A percentile compares a stretch with the other conserved stretches of the same genome.
Conservation (phyloP, 1,140 invertebrate species). For the Heliothis virescens region DNA sequence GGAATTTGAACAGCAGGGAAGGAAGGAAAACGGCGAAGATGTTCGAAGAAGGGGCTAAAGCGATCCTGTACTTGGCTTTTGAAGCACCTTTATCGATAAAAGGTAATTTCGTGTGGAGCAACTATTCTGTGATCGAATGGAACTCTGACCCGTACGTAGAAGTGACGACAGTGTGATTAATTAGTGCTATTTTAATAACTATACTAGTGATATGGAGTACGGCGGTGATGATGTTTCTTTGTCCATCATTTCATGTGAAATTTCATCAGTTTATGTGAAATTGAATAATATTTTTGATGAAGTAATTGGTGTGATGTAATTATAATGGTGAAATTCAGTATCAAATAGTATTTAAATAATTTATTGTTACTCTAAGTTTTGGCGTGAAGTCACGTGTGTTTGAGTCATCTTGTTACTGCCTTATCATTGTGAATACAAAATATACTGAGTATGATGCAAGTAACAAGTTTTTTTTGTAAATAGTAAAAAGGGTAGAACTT, state of each 20-base stretch:
- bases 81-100: constrained; percentile 79
- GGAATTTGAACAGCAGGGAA: constrained; percentile 67
- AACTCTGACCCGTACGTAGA: constrained; percentile 80
- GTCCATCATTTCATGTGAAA: neutral
- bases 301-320: no score
- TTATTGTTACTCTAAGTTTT: no score
- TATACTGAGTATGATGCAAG: no score
- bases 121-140: constrained; percentile 81
- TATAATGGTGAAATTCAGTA: no score
- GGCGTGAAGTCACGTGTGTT: no score
- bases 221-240: neutral
- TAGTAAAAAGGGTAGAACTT: no score
- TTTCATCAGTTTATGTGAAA: neutral
- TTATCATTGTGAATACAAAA: no score
- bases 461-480: no score
- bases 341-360: no score
- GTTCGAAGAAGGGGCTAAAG: constrained; percentile 80
- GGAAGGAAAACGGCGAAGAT: constrained; percentile 73
- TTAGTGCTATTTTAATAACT: constrained; percentile 3
- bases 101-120: constrained; percentile 83
- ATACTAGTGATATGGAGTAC: neutral
- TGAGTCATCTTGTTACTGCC: no score
- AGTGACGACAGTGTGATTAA: constrained; percentile 74
- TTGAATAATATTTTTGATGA: no score
- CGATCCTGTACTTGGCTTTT: constrained; percentile 78